These are phyloP conservation scores for Drosophila mimetica DNA, from an alignment of 2,888 invertebrate species.

Conservation along the genomic window DNA sequence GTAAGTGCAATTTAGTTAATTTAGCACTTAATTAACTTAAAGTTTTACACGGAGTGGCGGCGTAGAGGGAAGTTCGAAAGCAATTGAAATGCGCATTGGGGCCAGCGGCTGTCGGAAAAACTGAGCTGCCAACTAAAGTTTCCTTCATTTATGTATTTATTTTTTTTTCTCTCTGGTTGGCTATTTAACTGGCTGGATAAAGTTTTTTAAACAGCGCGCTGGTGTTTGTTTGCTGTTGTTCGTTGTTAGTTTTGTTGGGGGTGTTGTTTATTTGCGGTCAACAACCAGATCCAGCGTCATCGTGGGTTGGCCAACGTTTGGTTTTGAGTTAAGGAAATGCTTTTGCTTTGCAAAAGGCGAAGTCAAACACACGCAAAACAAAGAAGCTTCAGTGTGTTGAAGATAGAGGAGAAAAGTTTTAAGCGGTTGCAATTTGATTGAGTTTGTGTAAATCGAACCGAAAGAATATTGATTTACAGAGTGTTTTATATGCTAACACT, in stretches of 20 bases:
- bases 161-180: constrained; percentile 44
- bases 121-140: constrained; percentile 55
- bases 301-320: constrained; percentile 18
- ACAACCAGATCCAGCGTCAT: constrained; percentile 23
- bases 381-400: constrained; percentile 6
- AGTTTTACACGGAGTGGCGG: constrained; percentile 37
- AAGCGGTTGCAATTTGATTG: constrained; percentile 13
- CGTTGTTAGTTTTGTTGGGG: constrained; percentile 53
- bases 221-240: constrained; percentile 68
- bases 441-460: constrained; percentile 11
- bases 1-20: constrained; percentile 75
- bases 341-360: constrained; percentile 2
- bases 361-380: background rate
- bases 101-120: constrained; percentile 65
- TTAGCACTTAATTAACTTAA: constrained; percentile 74
- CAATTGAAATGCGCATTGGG: constrained; percentile 76
- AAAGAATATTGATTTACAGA: background rate
- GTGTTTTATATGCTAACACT: background rate
- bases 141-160: constrained; percentile 29
- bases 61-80: constrained; percentile 40
- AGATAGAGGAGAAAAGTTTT: constrained; percentile 18
- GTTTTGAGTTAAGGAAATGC: constrained; percentile 29
- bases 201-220: constrained; percentile 63
- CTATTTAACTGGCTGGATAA: constrained; percentile 44
- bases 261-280: constrained; percentile 70